Conservation (phyloP, 2,797 vertebrate genomes). For the Neoniphon sammara region DNA sequence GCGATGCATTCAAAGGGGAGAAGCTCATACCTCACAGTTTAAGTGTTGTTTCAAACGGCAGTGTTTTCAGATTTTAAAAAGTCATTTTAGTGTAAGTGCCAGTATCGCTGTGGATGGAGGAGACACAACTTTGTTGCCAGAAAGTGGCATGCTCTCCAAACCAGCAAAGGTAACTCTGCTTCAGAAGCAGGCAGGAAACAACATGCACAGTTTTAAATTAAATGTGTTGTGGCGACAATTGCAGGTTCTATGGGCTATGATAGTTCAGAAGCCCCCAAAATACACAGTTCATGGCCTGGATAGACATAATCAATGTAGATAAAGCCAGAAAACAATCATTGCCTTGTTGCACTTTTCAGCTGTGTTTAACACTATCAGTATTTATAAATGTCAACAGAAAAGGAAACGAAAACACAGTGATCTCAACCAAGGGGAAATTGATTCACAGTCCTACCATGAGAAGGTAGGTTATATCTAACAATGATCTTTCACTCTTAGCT, state of each 20-base stretch:
- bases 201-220: neutral
- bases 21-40: constrained; percentile 20
- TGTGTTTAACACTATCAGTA: neutral
- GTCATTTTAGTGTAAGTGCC: constrained; percentile 65
- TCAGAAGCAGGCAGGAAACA: neutral
- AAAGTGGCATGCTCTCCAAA: constrained; percentile 29
- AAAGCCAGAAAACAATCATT: too few species aligned
- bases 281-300: too few species aligned
- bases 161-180: constrained; percentile 70
- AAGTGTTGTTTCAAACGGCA: constrained; percentile 82
- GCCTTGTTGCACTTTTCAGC: neutral
- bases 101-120: neutral
- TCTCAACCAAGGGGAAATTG: constrained; percentile 91
- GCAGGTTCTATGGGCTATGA: neutral
- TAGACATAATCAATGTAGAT: too few species aligned
- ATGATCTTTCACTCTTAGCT: neutral
- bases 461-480: constrained; percentile 77
- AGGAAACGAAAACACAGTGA: constrained; percentile 84
- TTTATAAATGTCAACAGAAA: constrained; percentile 78
- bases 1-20: constrained; percentile 51
- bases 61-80: constrained; percentile 82
- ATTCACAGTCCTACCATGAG: constrained; percentile 88
- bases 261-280: too few species aligned
- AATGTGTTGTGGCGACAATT: neutral
- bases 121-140: neutral